These are phyloP conservation scores for Epicauta chinensis DNA, from an alignment of 1,140 invertebrate species.

Conservation along the genomic window DNA sequence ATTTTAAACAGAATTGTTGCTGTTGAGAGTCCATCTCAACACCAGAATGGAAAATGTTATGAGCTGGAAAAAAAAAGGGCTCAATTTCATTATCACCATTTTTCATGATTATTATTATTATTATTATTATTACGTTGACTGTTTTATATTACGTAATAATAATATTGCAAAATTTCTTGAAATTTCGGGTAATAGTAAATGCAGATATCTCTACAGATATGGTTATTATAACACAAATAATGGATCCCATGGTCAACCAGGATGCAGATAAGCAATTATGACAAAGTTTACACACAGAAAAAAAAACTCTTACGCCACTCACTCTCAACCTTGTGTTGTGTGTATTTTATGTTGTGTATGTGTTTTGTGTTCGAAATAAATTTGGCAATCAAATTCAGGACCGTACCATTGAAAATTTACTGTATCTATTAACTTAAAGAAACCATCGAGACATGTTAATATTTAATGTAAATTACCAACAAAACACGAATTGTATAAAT, in stretches of 20 bases:
- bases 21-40: slow-evolving; percentile 72
- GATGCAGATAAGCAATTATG: slow-evolving; percentile 9
- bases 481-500: too few species aligned
- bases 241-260: slow-evolving; percentile 14
- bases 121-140: too few species aligned
- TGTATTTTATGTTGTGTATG: slow-evolving; percentile 1
- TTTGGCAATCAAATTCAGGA: background rate
- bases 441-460: too few species aligned
- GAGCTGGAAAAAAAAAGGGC: slow-evolving; percentile 32
- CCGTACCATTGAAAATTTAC: background rate
- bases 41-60: slow-evolving; percentile 44
- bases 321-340: slow-evolving; percentile 16
- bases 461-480: too few species aligned
- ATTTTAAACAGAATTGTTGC: slow-evolving; percentile 86
- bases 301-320: slow-evolving; percentile 11
- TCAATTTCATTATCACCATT: too few species aligned
- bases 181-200: too few species aligned
- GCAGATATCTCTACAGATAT: too few species aligned
- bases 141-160: too few species aligned
- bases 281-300: slow-evolving; percentile 3
- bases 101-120: too few species aligned
- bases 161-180: too few species aligned
- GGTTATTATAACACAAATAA: background rate
- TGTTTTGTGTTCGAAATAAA: background rate
- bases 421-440: too few species aligned